Base-by-base conservation (phyloP, 2,797 vertebrate species). In the Betta splendens region DNA sequence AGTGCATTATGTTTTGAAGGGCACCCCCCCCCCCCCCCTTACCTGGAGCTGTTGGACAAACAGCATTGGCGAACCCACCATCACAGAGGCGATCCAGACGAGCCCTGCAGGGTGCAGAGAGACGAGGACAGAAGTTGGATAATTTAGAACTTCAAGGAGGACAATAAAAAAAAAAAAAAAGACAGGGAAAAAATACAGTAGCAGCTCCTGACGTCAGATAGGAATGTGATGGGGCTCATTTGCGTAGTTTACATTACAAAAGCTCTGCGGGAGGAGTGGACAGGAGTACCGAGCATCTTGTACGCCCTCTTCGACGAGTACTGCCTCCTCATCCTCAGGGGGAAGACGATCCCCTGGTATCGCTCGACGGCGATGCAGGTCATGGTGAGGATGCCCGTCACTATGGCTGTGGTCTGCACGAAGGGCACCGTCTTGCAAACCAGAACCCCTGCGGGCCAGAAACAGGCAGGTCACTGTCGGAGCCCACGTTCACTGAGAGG, bases 401-500 rank as follows among this genome's bases (percentile, higher is more conserved):
- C 92, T 16, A 94, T 93, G 44, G 93, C 93, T 2, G 90, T 94
- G 2, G 92, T 94, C 86, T 94, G 93, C 1, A 94, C 90, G 72
- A 94, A 94, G 2, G 93, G 93, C 57, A 94, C 90, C 0, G 91
- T 92, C 76, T 94, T 94, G 72, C 93, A 94, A 32, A 94, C 90
- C 35, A 94, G 77, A 25, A 92, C 92, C 1, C 93, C 93, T 94
- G 51, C 4, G n/a, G n/a, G n/a, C n/a, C n/a, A n/a, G n/a, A n/a
- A n/a, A n/a, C n/a, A n/a, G n/a, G n/a, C n/a, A n/a, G n/a, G n/a
- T n/a, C n/a, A n/a, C n/a, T n/a, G n/a, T n/a, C n/a, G n/a, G n/a
- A n/a, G n/a, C n/a, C n/a, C n/a, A n/a, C n/a, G n/a, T n/a, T n/a
- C n/a, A n/a, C n/a, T n/a, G n/a, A n/a, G n/a, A n/a, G n/a, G n/a